A percentile compares a stretch with the other conserved stretches of the same genome.
Conservation (phyloP, 2,888 invertebrate genomes). For the Athalia circularis region DNA sequence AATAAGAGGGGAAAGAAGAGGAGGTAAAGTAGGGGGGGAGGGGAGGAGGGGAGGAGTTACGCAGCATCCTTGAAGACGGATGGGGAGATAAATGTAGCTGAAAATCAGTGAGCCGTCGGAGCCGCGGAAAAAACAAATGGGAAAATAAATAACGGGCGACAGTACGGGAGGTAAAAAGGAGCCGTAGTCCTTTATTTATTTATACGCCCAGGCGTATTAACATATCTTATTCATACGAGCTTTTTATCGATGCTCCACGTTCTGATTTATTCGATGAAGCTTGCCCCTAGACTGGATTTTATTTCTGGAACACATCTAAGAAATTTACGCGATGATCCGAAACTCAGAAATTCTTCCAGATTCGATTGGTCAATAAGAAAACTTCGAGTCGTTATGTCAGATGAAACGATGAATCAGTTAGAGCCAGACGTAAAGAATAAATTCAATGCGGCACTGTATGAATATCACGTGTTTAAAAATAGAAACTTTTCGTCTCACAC, state of each 20-base stretch:
- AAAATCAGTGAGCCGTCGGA: slow-evolving; percentile 36
- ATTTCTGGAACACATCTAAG: slow-evolving; percentile 1
- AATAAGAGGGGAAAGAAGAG: too few relatives aligned
- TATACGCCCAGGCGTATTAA: slow-evolving; percentile 30
- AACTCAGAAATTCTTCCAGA: background rate
- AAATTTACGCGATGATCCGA: slow-evolving; percentile 25
- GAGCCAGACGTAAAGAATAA: slow-evolving; percentile 1
- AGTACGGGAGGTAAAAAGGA: background rate
- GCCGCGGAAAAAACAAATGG: slow-evolving; percentile 30
- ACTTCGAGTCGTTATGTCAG: background rate
- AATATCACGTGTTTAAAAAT: background rate
- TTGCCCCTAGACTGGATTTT: background rate
- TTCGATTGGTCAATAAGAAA: slow-evolving; percentile 24
- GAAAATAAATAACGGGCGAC: slow-evolving; percentile 38
- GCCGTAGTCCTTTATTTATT: slow-evolving; percentile 32
- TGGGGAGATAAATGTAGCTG: slow-evolving; percentile 30
- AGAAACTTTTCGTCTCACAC: background rate
- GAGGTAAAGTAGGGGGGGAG: too few relatives aligned
- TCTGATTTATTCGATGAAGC: slow-evolving; percentile 41
- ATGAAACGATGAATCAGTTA: slow-evolving; percentile 21
- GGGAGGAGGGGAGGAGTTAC: slow-evolving; percentile 10
- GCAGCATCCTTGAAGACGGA: slow-evolving; percentile 19
- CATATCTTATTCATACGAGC: slow-evolving; percentile 46
- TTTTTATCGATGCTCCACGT: slow-evolving; percentile 34
- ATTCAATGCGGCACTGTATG: slow-evolving; percentile 6